Conservation (phyloP, 2,888 invertebrate species). For the Syrphus vitripennis region DNA sequence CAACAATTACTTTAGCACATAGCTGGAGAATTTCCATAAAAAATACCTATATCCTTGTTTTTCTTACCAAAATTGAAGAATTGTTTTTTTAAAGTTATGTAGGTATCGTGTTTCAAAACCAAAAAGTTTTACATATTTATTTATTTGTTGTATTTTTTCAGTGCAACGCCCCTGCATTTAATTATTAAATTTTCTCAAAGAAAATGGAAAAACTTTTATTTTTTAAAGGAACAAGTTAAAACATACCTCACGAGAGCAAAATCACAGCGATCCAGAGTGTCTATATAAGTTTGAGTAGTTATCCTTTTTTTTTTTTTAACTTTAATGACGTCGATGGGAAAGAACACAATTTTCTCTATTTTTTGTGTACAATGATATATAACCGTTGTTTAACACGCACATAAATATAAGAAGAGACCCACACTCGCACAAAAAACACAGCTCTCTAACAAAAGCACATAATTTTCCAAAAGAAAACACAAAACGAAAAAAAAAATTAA, state of each 20-base stretch:
- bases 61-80: neutral
- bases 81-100: neutral
- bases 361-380: neutral
- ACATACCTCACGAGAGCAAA: neutral
- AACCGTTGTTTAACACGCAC: neutral
- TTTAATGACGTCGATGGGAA: neutral
- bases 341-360: conserved; percentile 2
- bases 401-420: neutral
- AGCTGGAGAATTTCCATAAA: neutral
- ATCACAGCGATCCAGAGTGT: neutral
- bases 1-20: too few species aligned
- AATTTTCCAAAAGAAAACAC: neutral
- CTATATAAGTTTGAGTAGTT: neutral
- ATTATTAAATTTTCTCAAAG: neutral
- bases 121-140: too few species aligned
- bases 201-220: neutral
- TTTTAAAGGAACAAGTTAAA: neutral
- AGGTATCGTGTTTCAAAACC: too few species aligned
- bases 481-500: too few species aligned
- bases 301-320: neutral
- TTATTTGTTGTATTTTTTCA: neutral
- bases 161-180: neutral
- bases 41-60: neutral
- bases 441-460: neutral
- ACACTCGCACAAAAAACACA: conserved; percentile 8